Conservation (phyloP, 1,140 invertebrate genomes). For the Psilanteris sp. region DNA sequence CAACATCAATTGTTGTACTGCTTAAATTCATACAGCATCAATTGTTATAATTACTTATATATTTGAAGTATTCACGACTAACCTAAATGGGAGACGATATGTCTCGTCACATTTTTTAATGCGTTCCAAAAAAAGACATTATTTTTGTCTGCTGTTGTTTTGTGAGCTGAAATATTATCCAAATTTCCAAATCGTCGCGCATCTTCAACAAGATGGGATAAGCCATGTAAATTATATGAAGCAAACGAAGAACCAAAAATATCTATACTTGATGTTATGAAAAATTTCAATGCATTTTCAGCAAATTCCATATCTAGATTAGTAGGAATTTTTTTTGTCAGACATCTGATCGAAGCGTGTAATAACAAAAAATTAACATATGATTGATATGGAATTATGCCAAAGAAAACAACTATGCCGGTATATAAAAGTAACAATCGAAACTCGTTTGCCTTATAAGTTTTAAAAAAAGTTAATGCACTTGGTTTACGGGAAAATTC, state of each 20-base stretch:
- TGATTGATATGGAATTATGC: slow-evolving; percentile 18
- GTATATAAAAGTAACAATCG: slow-evolving; percentile 55
- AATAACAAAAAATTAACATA: slow-evolving; percentile 46
- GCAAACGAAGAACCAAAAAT: slow-evolving; percentile 37
- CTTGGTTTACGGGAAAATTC: slow-evolving; percentile 42
- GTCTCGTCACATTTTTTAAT: too few species aligned
- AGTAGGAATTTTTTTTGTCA: slow-evolving; percentile 12
- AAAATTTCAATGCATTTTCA: slow-evolving; percentile 8
- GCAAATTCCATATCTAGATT: slow-evolving; percentile 13
- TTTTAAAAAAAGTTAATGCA: slow-evolving; percentile 16
- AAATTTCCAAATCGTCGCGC: slow-evolving; percentile 23
- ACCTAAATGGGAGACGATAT: too few species aligned
- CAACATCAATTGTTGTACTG: too few species aligned
- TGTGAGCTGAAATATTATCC: slow-evolving; percentile 43
- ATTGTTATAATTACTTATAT: too few species aligned
- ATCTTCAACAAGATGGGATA: slow-evolving; percentile 9
- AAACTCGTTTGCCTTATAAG: slow-evolving; percentile 57
- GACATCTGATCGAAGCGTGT: slow-evolving; percentile 30
- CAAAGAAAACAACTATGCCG: slow-evolving; percentile 44
- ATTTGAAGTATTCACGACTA: too few species aligned
- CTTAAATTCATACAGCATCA: too few species aligned
- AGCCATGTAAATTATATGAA: slow-evolving; percentile 12
- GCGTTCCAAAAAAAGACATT: too few species aligned
- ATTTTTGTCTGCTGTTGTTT: too few species aligned
- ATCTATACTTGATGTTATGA: slow-evolving; percentile 6